Percentiles rank a stretch among this genome's conserved stretches.
These are phyloP conservation scores for Halocaridina rubra DNA, from an alignment of 2,888 invertebrate species.

Conservation along the genomic window DNA sequence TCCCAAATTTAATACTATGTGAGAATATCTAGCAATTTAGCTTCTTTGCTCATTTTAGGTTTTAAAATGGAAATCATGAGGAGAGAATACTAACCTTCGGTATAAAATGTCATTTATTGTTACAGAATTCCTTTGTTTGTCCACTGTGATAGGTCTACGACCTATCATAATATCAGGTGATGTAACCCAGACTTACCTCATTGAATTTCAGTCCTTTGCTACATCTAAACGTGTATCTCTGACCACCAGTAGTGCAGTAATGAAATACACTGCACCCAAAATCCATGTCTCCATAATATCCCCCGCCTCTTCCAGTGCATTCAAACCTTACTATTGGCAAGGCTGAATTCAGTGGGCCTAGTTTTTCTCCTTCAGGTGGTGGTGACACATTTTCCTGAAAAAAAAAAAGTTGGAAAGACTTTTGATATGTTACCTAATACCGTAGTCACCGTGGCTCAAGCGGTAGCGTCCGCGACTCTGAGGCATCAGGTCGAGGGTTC, in stretches of 20 bases:
- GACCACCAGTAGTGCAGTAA: slow-evolving; percentile 37
- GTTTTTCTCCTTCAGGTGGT: slow-evolving; percentile 13
- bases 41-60: neutral
- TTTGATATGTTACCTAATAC: neutral
- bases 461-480: neutral
- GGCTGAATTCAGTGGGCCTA: slow-evolving; percentile 28
- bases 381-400: neutral
- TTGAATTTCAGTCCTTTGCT: slow-evolving; percentile 30
- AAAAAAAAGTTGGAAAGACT: too few relatives aligned
- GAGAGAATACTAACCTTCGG: neutral
- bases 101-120: neutral
- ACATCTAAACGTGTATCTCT: slow-evolving; percentile 54
- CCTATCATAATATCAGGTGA: too few relatives aligned
- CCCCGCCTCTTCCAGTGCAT: slow-evolving; percentile 38
- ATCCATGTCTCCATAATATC: slow-evolving; percentile 58
- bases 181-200: neutral
- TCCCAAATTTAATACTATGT: too few relatives aligned
- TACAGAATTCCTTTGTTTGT: too few relatives aligned
- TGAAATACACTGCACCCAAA: slow-evolving; percentile 59
- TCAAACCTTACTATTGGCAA: slow-evolving; percentile 46
- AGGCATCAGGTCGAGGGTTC: too few relatives aligned
- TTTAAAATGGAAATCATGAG: neutral
- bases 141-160: neutral
- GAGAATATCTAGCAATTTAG: neutral
- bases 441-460: neutral